Conservation (phyloP, 2,797 vertebrate genomes). For the Helostoma temminkii region DNA sequence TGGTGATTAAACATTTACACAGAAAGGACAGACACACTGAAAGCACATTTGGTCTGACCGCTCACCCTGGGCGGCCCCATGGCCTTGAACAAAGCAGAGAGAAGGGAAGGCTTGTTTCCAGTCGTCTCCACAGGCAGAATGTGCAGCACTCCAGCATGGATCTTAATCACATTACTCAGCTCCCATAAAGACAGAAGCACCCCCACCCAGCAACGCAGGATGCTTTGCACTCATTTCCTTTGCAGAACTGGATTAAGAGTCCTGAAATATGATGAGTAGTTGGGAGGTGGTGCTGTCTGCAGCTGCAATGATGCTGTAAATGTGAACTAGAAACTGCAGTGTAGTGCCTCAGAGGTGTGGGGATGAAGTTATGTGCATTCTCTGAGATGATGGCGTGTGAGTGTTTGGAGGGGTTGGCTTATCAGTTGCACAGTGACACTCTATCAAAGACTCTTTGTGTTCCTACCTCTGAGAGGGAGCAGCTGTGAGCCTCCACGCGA, state of each 20-base stretch:
- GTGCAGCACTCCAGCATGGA: slow-evolving; percentile 54
- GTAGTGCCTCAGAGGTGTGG: slow-evolving; percentile 38
- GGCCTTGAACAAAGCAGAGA: slow-evolving; percentile 32
- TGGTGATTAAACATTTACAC: slow-evolving; percentile 68
- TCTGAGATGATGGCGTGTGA: slow-evolving; percentile 15
- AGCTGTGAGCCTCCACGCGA: slow-evolving; percentile 67
- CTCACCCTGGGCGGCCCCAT: slow-evolving; percentile 44
- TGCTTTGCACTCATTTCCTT: slow-evolving; percentile 65
- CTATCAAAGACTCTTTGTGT: slow-evolving; percentile 76
- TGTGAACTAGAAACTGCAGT: slow-evolving; percentile 38
- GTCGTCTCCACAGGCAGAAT: slow-evolving; percentile 58
- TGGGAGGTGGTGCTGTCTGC: slow-evolving; percentile 24
- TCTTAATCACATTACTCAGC: slow-evolving; percentile 76
- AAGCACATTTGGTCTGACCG: slow-evolving; percentile 42
- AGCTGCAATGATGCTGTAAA: slow-evolving; percentile 42
- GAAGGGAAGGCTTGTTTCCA: slow-evolving; percentile 43
- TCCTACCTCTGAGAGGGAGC: slow-evolving; percentile 64
- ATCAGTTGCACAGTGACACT: slow-evolving; percentile 54
- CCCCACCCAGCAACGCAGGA: slow-evolving; percentile 21
- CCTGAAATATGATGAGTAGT: slow-evolving; percentile 54
- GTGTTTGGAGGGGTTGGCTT: slow-evolving; percentile 36
- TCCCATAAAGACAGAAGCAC: slow-evolving; percentile 65
- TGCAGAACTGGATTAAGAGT: slow-evolving; percentile 65
- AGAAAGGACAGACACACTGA: slow-evolving; percentile 45
- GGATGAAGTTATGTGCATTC: slow-evolving; percentile 47